A percentile compares a stretch with the other conserved stretches of the same genome.
Evolutionary conservation across 2,113 vertebrate species (phyloP).

Genomic region (Pao palembangensis): DNA sequence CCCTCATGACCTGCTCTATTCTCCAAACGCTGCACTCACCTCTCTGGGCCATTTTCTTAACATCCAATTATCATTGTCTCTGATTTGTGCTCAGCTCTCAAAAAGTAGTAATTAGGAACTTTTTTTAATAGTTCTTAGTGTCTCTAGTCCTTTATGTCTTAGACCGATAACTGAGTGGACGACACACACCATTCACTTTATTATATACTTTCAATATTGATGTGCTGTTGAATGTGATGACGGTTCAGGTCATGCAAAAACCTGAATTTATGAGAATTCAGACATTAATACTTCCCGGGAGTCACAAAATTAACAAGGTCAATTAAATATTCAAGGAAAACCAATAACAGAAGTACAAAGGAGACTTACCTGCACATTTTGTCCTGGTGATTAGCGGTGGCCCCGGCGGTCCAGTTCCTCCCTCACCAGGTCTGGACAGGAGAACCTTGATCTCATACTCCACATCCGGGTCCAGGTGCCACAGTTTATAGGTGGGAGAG

Average conservation of each 20-base stretch:
- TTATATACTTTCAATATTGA: too few species aligned
- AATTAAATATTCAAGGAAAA: too few species aligned
- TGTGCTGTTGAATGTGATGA: too few species aligned
- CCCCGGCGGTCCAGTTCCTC: conserved; percentile 90
- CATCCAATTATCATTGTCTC: conserved; percentile 55
- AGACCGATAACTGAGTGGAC: too few species aligned
- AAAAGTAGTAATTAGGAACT: conserved; percentile 1
- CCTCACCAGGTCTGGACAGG: conserved; percentile 90
- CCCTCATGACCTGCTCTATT: conserved; percentile 34
- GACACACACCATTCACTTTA: too few species aligned
- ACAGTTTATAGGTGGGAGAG: conserved; percentile 93
- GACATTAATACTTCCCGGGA: too few species aligned
- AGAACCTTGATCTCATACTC: conserved; percentile 97
- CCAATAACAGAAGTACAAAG: background rate
- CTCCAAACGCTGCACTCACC: conserved; percentile 2
- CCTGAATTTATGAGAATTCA: too few species aligned
- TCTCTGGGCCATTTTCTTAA: conserved; percentile 31
- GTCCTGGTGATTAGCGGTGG: conserved; percentile 92
- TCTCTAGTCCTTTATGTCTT: background rate
- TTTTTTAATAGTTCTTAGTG: background rate
- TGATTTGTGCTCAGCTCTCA: conserved; percentile 30
- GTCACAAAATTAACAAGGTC: too few species aligned
- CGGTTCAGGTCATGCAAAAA: too few species aligned
- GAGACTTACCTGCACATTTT: conserved; percentile 88
- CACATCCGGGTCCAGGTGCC: conserved; percentile 95